Evolutionary conservation across 2,888 invertebrate species (phyloP).

Genomic region (Zaprionus obscuricornis): DNA sequence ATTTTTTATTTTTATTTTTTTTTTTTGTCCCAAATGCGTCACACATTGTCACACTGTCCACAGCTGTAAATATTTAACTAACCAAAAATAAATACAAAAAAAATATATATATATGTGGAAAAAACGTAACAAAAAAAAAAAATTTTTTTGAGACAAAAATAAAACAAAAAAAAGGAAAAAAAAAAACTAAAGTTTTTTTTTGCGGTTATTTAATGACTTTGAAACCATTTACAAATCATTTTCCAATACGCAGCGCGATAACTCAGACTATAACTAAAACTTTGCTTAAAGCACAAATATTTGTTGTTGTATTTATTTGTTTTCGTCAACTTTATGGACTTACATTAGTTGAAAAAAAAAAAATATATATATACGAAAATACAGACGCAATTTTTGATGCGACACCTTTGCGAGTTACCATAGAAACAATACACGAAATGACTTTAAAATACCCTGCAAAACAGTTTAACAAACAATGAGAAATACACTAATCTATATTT

Average conservation of each 20-base stretch:
- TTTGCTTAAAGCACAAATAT: conserved; percentile 27
- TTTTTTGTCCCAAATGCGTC: too few species aligned
- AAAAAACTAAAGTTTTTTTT: too few species aligned
- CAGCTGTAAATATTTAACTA: conserved; percentile 58
- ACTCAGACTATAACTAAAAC: conserved; percentile 10
- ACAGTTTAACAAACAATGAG: too few species aligned
- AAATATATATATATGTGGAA: too few species aligned
- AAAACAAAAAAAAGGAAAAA: too few species aligned
- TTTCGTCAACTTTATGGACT: conserved; percentile 31
- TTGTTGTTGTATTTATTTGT: conserved; percentile 28
- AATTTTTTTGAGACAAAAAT: conserved; percentile 32
- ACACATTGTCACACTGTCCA: conserved; percentile 63
- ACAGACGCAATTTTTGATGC: too few species aligned
- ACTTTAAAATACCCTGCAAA: too few species aligned
- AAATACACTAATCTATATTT: too few species aligned
- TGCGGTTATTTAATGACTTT: conserved; percentile 37
- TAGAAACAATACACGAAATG: too few species aligned
- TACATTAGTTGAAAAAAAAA: conserved; percentile 55
- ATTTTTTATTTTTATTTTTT: too few species aligned
- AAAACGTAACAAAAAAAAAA: conserved; percentile 5
- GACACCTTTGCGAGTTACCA: too few species aligned
- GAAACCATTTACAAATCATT: conserved; percentile 29
- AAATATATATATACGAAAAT: too few species aligned
- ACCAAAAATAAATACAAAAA: conserved; percentile 22
- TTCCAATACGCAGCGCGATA: conserved; percentile 20